A percentile compares a stretch with the other conserved stretches of the same genome.
Evolutionary conservation across 1,140 invertebrate species (phyloP).

Genomic region (Lepidurus arcticus): DNA sequence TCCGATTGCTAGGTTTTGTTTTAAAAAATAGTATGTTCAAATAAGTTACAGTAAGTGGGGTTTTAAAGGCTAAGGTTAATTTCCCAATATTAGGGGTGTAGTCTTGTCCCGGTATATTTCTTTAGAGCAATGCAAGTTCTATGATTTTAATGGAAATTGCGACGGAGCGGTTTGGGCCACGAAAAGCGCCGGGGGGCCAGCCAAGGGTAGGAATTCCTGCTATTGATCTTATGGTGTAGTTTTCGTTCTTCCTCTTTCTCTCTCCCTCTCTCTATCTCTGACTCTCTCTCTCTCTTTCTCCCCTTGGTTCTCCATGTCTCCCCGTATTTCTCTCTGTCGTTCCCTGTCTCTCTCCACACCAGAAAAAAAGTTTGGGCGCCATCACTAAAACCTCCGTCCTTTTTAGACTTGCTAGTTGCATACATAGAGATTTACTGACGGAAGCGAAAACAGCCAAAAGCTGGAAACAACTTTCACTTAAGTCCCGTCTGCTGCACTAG

Average conservation of each 20-base stretch:
- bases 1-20: no score
- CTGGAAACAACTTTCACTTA: conserved; percentile 5
- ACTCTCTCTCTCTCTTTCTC: neutral
- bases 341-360: neutral
- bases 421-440: neutral
- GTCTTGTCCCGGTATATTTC: neutral
- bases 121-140: neutral
- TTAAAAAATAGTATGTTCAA: no score
- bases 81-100: neutral
- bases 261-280: neutral
- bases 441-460: neutral
- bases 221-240: conserved; percentile 11
- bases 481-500: neutral
- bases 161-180: neutral
- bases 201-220: conserved; percentile 14
- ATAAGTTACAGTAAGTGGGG: no score
- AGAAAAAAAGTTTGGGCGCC: neutral
- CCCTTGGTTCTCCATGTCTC: neutral
- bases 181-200: neutral
- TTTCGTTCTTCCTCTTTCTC: neutral
- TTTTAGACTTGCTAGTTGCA: neutral
- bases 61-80: no score
- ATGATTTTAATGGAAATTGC: neutral
- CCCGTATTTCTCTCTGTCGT: neutral
- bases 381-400: neutral